Conservation (phyloP, 2,113 vertebrate genomes). For the Delphinus delphis region DNA sequence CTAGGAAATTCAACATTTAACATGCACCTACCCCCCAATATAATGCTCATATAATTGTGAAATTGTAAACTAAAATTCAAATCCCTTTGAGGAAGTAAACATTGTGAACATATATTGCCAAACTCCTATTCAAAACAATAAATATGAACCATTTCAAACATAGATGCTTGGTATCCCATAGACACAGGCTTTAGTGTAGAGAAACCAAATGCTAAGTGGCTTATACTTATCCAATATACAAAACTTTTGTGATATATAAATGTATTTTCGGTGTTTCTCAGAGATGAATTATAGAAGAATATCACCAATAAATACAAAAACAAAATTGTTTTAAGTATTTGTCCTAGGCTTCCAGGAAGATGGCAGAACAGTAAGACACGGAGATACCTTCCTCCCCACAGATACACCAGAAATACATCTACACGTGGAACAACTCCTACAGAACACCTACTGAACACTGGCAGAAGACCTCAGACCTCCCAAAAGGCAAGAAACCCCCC, state of each 20-base stretch:
- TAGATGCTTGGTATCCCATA: neutral
- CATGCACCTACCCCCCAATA: rapidly evolving
- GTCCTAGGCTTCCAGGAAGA: neutral
- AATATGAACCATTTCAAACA: neutral
- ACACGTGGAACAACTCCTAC: no score
- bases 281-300: neutral
- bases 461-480: no score
- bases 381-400: no score
- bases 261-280: neutral
- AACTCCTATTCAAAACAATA: neutral
- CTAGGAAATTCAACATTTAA: neutral
- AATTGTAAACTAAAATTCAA: neutral
- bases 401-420: no score
- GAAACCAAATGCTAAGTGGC: neutral
- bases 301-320: neutral
- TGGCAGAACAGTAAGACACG: no score
- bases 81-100: neutral
- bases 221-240: neutral
- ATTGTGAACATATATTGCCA: neutral
- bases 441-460: no score
- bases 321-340: neutral
- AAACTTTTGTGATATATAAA: neutral
- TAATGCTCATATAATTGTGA: neutral
- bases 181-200: neutral
- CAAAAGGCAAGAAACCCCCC: no score